Conservation (phyloP, 2,113 vertebrate genomes). For the Dicerorhinus sumatrensis region DNA sequence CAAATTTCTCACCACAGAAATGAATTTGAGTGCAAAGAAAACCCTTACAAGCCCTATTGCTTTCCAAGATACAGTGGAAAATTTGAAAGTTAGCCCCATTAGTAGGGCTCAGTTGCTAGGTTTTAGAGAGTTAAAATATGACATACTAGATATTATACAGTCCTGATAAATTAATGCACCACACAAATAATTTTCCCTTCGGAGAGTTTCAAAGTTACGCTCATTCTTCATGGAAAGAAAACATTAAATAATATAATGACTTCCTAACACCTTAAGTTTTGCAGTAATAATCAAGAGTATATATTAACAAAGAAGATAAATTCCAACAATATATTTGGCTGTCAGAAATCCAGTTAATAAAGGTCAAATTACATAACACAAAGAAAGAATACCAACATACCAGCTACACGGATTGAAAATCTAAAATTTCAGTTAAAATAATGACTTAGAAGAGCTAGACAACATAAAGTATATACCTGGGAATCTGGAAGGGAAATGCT, state of each 20-base stretch:
- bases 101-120: not conserved
- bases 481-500: not conserved
- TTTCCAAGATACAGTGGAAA: not conserved
- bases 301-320: slow-evolving; percentile 4
- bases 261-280: not conserved
- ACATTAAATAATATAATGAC: slow-evolving; percentile 12
- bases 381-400: not conserved
- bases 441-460: slow-evolving; percentile 11
- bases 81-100: not conserved
- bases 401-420: not conserved
- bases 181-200: not conserved
- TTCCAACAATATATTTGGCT: not conserved
- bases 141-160: not conserved
- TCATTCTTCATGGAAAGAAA: slow-evolving; percentile 51
- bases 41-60: not conserved
- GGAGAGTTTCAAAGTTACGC: slow-evolving; percentile 9
- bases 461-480: not conserved
- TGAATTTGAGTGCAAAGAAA: not conserved
- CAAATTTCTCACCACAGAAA: slow-evolving; percentile 6
- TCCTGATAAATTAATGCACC: not conserved
- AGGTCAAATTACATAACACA: not conserved
- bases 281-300: not conserved
- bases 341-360: slow-evolving; percentile 44
- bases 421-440: not conserved
- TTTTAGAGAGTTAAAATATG: slow-evolving; percentile 36